These are phyloP conservation scores for Stichopus horrens DNA, from an alignment of 53 echinoderm and acorn worm genomes.

Conservation along the genomic window DNA sequence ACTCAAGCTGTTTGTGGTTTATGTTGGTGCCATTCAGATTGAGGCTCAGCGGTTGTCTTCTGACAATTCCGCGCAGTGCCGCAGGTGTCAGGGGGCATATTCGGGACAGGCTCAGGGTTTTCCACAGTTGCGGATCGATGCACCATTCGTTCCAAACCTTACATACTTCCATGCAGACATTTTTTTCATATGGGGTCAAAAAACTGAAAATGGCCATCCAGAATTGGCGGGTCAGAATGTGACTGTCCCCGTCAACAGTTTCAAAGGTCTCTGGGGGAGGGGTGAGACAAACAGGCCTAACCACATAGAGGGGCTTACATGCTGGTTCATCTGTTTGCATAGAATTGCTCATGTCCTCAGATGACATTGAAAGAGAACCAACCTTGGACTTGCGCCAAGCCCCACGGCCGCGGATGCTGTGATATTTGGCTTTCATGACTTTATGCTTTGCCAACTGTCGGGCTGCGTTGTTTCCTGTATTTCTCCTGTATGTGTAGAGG, in stretches of 20 bases:
- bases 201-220: constrained; percentile 83
- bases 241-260: constrained; percentile 57
- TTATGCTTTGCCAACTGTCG: constrained; percentile 82
- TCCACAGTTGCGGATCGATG: constrained; percentile 79
- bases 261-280: constrained; percentile 69
- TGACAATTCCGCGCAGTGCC: constrained; percentile 76
- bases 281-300: constrained; percentile 76
- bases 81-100: constrained; percentile 56
- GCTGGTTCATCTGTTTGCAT: constrained; percentile 64
- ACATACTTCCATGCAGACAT: constrained; percentile 83
- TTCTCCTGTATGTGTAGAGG: constrained; percentile 11
- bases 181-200: constrained; percentile 62
- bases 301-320: constrained; percentile 73
- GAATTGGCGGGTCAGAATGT: constrained; percentile 56
- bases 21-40: constrained; percentile 76
- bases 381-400: constrained; percentile 39
- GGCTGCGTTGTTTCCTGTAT: constrained; percentile 8
- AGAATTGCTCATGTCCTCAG: neutral
- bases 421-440: constrained; percentile 76
- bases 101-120: constrained; percentile 55
- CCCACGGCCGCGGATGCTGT: constrained; percentile 60
- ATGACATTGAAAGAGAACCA: neutral
- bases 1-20: constrained; percentile 68
- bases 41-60: constrained; percentile 74
- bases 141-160: constrained; percentile 98